Conservation (phyloP, 2,888 invertebrate genomes). For the Heliconius erato region DNA sequence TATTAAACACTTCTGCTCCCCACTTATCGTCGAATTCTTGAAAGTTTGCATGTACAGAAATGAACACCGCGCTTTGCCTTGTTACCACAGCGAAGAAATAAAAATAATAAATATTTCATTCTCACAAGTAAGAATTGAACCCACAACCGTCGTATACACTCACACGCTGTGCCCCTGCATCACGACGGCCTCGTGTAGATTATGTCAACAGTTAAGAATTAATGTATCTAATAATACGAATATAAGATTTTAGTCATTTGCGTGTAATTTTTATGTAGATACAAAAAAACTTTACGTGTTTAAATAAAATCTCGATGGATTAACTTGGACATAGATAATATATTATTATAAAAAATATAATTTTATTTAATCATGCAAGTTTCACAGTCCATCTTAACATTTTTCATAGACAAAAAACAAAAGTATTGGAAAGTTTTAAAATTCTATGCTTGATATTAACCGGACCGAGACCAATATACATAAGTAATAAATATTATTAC, state of each 20-base stretch:
- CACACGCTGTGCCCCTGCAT: too few species aligned
- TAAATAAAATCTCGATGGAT: background rate
- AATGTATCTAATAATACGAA: too few species aligned
- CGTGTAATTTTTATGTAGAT: background rate
- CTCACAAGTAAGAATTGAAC: too few species aligned
- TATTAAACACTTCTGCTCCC: too few species aligned
- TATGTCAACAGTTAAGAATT: too few species aligned
- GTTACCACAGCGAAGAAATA: too few species aligned
- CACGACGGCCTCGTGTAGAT: too few species aligned
- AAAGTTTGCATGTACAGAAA: too few species aligned
- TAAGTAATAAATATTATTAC: background rate
- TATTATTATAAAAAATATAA: background rate
- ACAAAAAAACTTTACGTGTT: background rate
- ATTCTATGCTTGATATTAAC: background rate
- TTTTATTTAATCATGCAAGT: background rate
- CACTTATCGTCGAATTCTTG: too few species aligned
- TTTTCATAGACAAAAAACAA: background rate
- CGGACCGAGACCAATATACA: background rate
- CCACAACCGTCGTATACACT: too few species aligned
- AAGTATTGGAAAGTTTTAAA: background rate
- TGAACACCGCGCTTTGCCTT: too few species aligned
- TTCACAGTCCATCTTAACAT: background rate
- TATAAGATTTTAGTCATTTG: background rate
- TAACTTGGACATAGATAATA: background rate
- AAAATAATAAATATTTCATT: too few species aligned